Percentiles rank a stretch among this genome's conserved stretches.
phyloP scores from a whole-genome alignment of 1,140 invertebrate species.

The Drosophila parvula region DNA sequence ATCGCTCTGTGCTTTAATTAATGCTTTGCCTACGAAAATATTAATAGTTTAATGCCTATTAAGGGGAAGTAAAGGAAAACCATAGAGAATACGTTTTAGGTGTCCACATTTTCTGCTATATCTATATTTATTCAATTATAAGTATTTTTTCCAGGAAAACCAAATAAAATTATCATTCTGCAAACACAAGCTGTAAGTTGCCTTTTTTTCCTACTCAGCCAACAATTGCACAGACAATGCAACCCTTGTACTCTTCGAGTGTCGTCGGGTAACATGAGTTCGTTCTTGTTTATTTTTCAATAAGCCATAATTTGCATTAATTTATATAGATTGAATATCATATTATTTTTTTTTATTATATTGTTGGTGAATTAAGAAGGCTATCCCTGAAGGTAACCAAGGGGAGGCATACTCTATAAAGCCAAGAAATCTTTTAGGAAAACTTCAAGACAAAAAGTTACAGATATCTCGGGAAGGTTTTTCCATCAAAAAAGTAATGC shows the following conservation, averaged over 20 bases:
- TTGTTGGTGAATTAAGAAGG: neutral
- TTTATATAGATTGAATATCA: neutral
- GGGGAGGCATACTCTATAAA: neutral
- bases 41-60: neutral
- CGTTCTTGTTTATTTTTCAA: neutral
- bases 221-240: slow-evolving; percentile 6
- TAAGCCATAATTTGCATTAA: neutral
- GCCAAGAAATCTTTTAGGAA: neutral
- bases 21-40: neutral
- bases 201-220: neutral
- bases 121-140: slow-evolving; percentile 8
- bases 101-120: neutral
- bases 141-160: neutral
- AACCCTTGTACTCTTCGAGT: neutral
- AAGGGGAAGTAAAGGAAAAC: neutral
- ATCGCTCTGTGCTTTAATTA: neutral
- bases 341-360: neutral
- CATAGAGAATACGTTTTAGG: too few species aligned
- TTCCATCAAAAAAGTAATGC: too few species aligned
- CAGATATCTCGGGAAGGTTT: too few species aligned
- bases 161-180: slow-evolving; percentile 14
- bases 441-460: neutral
- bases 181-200: neutral
- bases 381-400: neutral
- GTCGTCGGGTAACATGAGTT: neutral